Conservation (phyloP, 2,888 invertebrate species). For the Marronus borbonicus region DNA sequence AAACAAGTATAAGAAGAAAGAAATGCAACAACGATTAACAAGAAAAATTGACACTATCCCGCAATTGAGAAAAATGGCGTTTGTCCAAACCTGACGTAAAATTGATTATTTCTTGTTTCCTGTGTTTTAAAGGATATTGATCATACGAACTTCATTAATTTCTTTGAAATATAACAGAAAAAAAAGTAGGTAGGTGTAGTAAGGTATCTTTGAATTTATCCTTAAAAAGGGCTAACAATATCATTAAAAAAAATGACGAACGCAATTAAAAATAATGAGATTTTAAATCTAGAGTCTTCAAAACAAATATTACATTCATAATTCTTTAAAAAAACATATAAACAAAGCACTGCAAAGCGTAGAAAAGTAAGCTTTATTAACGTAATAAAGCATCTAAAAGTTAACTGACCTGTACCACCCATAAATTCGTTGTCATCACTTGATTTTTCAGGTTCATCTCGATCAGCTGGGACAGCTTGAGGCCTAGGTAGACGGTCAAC, state of each 20-base stretch:
- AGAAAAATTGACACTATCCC: neutral
- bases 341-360: neutral
- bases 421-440: constrained; percentile 94
- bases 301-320: no score
- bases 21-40: neutral
- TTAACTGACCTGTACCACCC: constrained; percentile 90
- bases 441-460: constrained; percentile 94
- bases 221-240: no score
- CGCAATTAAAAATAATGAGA: no score
- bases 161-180: neutral
- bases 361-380: neutral
- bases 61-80: neutral
- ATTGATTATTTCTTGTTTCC: no score
- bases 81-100: no score
- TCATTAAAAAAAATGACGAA: no score
- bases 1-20: neutral
- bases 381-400: neutral
- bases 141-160: no score
- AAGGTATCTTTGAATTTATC: no score
- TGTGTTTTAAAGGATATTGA: no score
- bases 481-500: constrained; percentile 90
- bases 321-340: no score
- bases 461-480: constrained; percentile 91
- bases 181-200: no score
- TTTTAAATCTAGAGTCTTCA: no score